These are phyloP conservation scores for Blera fallax DNA, from an alignment of 2,888 invertebrate genomes.

Conservation along the genomic window DNA sequence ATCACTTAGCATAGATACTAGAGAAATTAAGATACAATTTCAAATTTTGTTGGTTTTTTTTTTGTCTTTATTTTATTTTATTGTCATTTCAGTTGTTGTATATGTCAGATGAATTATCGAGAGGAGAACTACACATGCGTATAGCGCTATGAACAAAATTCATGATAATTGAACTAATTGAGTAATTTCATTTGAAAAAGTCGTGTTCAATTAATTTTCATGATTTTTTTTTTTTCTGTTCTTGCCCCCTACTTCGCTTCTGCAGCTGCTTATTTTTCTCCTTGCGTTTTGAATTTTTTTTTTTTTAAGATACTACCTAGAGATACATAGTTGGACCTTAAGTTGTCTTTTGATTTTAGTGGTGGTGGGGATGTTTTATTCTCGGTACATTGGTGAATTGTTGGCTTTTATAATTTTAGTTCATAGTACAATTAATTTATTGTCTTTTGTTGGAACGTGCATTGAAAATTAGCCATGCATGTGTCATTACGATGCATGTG, in stretches of 20 bases:
- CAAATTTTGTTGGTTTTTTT: neutral
- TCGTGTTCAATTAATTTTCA: slow-evolving; percentile 75
- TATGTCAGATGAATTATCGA: slow-evolving; percentile 71
- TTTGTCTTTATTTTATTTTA: slow-evolving; percentile 18
- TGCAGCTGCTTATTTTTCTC: slow-evolving; percentile 31
- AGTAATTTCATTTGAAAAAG: slow-evolving; percentile 75
- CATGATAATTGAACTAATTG: slow-evolving; percentile 76
- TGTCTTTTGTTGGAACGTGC: slow-evolving; percentile 29
- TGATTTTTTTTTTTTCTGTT: slow-evolving; percentile 44
- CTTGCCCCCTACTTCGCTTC: neutral
- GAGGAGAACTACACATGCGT: slow-evolving; percentile 57
- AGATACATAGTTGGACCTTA: neutral
- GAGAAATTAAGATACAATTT: slow-evolving; percentile 41
- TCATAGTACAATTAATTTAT: slow-evolving; percentile 42
- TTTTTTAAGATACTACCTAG: too few species aligned
- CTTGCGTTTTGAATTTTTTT: slow-evolving; percentile 19
- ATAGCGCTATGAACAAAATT: slow-evolving; percentile 69
- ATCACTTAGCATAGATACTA: slow-evolving; percentile 53
- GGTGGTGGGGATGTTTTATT: neutral
- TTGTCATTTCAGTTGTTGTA: slow-evolving; percentile 50
- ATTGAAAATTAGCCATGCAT: slow-evolving; percentile 34
- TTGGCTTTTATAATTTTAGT: slow-evolving; percentile 43
- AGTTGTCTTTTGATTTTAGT: neutral
- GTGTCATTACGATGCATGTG: slow-evolving; percentile 34
- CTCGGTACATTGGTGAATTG: slow-evolving; percentile 19